Evolutionary conservation across 1,140 invertebrate species (phyloP).

Genomic region (Latrodectus geometricus): DNA sequence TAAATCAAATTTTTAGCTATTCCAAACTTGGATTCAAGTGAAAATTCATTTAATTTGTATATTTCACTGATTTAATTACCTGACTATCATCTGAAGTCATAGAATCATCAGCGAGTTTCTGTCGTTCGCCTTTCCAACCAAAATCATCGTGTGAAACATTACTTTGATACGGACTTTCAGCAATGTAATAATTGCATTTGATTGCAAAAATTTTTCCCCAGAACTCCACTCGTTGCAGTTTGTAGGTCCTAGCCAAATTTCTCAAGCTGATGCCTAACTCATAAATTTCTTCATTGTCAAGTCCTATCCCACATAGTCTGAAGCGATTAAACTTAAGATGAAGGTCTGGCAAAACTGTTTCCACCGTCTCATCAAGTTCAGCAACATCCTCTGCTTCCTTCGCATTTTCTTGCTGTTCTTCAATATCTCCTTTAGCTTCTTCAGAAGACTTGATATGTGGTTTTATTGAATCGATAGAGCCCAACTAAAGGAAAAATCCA

Average conservation of each 20-base stretch:
- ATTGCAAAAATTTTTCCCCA: slow-evolving; percentile 28
- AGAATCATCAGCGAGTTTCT: background rate
- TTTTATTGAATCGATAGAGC: background rate
- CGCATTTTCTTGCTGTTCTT: background rate
- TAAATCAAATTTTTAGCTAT: too few relatives aligned
- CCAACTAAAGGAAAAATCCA: background rate
- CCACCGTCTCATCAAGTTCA: background rate
- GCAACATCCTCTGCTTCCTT: background rate
- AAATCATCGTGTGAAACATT: slow-evolving; percentile 2
- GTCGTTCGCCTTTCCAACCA: slow-evolving; percentile 7
- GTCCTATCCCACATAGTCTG: background rate
- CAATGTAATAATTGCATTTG: slow-evolving; percentile 11
- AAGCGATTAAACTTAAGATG: slow-evolving; percentile 17
- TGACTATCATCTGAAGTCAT: background rate
- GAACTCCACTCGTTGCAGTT: slow-evolving; percentile 18
- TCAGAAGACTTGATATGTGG: background rate
- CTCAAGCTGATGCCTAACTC: slow-evolving; percentile 15
- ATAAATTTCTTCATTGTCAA: background rate
- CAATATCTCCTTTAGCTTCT: background rate
- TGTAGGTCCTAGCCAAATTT: background rate
- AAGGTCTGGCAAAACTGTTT: background rate
- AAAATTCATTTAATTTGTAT: too few relatives aligned
- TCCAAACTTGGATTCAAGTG: too few relatives aligned
- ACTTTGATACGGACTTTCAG: slow-evolving; percentile 10
- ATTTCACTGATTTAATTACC: too few relatives aligned